Conservation (phyloP, 2,888 invertebrate genomes). For the Augochlorella aurata region DNA sequence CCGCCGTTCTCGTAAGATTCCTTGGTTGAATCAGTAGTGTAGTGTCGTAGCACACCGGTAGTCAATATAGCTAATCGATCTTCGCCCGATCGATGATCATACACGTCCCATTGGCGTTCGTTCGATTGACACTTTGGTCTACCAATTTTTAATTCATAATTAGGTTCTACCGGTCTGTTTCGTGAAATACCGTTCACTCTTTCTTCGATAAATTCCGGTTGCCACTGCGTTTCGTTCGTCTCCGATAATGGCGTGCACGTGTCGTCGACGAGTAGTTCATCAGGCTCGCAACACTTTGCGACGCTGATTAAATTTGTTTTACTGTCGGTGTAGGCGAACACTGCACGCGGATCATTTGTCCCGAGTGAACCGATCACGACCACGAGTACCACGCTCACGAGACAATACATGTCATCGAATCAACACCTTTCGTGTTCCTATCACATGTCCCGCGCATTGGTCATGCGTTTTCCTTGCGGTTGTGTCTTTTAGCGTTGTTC, state of each 20-base stretch:
- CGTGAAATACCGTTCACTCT: constrained; percentile 41
- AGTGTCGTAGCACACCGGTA: constrained; percentile 89
- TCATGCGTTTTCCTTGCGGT: constrained; percentile 4
- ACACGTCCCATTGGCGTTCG: constrained; percentile 78
- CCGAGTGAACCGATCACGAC: constrained; percentile 39
- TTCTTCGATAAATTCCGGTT: constrained; percentile 73
- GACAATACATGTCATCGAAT: constrained; percentile 61
- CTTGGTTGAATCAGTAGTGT: constrained; percentile 83
- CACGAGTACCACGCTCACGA: constrained; percentile 45
- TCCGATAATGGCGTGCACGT: constrained; percentile 86
- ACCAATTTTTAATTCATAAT: constrained; percentile 75
- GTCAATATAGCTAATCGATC: constrained; percentile 84
- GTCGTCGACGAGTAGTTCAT: constrained; percentile 88
- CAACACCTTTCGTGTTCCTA: constrained; percentile 36
- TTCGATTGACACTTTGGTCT: constrained; percentile 73
- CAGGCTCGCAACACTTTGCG: constrained; percentile 90
- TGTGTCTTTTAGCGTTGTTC: constrained; percentile 11
- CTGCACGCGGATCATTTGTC: constrained; percentile 35
- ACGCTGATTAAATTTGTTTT: constrained; percentile 83
- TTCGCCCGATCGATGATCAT: constrained; percentile 71
- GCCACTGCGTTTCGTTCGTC: constrained; percentile 76
- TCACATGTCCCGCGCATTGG: constrained; percentile 23
- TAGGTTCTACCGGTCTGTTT: constrained; percentile 51
- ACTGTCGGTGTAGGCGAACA: constrained; percentile 28
- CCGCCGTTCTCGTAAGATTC: constrained; percentile 78